These are phyloP conservation scores for Clarias fuscus DNA, from an alignment of 2,797 vertebrate genomes.

Conservation along the genomic window DNA sequence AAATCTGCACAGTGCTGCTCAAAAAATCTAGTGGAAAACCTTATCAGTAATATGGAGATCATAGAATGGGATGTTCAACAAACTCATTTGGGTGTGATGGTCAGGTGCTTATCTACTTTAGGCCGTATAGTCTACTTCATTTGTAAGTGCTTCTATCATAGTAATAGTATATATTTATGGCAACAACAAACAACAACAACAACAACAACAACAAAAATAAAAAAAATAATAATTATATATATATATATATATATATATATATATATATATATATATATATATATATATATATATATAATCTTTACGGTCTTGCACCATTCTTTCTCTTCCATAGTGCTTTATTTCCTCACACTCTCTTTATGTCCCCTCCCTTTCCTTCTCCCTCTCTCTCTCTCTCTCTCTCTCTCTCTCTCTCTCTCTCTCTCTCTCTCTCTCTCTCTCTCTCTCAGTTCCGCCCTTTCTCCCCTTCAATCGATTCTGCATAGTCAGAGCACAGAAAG, in stretches of 20 bases:
- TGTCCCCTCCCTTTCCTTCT: not conserved
- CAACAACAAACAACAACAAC: not conserved
- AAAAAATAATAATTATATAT: not conserved
- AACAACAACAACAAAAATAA: not conserved
- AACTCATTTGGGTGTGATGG: not conserved
- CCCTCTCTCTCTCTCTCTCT: not conserved
- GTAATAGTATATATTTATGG: not conserved
- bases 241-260: too few relatives aligned
- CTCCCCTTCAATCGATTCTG: conserved; percentile 67
- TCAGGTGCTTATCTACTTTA: not conserved
- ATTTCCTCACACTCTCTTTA: conserved; percentile 9
- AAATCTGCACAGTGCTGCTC: not conserved
- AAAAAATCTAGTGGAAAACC: too few relatives aligned
- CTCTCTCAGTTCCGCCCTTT: conserved; percentile 39
- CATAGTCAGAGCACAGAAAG: conserved; percentile 70
- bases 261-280: too few relatives aligned
- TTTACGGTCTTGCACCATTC: not conserved
- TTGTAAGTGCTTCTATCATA: not conserved
- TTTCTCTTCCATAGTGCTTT: not conserved
- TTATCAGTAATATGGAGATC: not conserved
- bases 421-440: conserved; percentile 13
- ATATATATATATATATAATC: not conserved
- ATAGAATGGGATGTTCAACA: not conserved
- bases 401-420: not conserved
- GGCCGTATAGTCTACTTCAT: not conserved